Conservation (phyloP, 2,797 vertebrate species). For the Takifugu rubripes region DNA sequence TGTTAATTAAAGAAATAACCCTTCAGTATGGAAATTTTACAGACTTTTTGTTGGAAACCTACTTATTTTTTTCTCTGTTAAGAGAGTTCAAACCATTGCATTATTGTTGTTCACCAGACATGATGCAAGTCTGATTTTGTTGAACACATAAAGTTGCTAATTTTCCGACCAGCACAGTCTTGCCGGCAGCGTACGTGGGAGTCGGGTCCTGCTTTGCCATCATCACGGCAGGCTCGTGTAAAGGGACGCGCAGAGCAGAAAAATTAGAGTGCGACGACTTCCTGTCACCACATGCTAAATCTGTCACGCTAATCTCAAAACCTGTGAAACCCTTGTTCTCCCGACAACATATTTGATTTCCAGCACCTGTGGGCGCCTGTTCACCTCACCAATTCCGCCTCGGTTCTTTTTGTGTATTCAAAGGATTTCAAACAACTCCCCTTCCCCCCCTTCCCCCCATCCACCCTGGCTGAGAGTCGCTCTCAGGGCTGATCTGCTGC, state of each 20-base stretch:
- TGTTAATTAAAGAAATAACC: too few species aligned
- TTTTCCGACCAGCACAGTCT: slow-evolving; percentile 39
- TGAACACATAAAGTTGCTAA: slow-evolving; percentile 26
- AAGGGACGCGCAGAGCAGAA: slow-evolving; percentile 61
- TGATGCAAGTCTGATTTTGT: slow-evolving; percentile 1
- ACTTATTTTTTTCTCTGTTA: neutral
- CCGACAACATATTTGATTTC: slow-evolving; percentile 24
- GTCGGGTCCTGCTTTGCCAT: slow-evolving; percentile 58
- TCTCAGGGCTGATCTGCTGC: slow-evolving; percentile 58
- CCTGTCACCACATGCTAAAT: slow-evolving; percentile 63
- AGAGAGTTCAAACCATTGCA: neutral
- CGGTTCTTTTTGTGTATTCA: slow-evolving; percentile 44
- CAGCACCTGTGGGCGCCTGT: slow-evolving; percentile 42
- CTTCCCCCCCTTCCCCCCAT: slow-evolving; percentile 21
- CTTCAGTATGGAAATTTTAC: neutral
- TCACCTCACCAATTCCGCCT: slow-evolving; percentile 47
- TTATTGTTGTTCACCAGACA: slow-evolving; percentile 8
- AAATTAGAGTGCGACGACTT: slow-evolving; percentile 60
- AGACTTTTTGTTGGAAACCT: neutral
- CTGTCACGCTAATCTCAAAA: slow-evolving; percentile 62
- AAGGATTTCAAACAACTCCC: slow-evolving; percentile 50
- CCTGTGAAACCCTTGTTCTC: slow-evolving; percentile 42
- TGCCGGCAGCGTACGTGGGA: slow-evolving; percentile 48
- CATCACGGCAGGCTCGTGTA: slow-evolving; percentile 55
- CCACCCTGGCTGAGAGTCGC: slow-evolving; percentile 44